phyloP scores from a whole-genome alignment of 2,888 invertebrate species.

The Trissonchulus sp. region DNA sequence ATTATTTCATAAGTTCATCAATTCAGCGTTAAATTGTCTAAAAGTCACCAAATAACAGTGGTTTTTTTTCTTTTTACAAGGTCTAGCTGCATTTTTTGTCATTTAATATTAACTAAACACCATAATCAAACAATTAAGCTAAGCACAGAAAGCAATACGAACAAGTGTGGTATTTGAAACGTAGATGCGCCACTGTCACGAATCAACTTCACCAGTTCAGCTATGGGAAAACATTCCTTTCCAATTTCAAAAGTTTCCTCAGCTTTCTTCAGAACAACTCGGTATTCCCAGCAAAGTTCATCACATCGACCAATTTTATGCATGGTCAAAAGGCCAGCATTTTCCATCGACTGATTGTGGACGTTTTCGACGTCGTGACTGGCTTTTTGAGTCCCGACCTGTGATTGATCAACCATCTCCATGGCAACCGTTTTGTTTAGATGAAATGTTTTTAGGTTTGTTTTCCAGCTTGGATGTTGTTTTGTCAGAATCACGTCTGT shows the following conservation, averaged over 20 bases:
- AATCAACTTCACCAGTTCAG: no score
- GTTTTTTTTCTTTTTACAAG: no score
- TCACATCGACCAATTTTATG: neutral
- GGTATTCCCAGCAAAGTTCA: neutral
- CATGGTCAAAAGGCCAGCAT: neutral
- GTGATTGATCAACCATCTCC: neutral
- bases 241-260: neutral
- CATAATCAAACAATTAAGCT: no score
- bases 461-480: neutral
- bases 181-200: no score
- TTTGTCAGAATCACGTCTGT: neutral
- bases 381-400: neutral
- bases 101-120: no score
- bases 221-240: neutral
- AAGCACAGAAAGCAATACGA: no score
- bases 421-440: neutral
- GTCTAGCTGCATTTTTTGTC: no score
- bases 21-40: no score
- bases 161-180: no score
- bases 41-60: no score
- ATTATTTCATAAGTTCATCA: no score
- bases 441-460: neutral
- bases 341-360: neutral
- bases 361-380: neutral
- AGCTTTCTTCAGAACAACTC: neutral